phyloP scores from a whole-genome alignment of 2,113 vertebrate genomes.

The Brachirus orientalis region DNA sequence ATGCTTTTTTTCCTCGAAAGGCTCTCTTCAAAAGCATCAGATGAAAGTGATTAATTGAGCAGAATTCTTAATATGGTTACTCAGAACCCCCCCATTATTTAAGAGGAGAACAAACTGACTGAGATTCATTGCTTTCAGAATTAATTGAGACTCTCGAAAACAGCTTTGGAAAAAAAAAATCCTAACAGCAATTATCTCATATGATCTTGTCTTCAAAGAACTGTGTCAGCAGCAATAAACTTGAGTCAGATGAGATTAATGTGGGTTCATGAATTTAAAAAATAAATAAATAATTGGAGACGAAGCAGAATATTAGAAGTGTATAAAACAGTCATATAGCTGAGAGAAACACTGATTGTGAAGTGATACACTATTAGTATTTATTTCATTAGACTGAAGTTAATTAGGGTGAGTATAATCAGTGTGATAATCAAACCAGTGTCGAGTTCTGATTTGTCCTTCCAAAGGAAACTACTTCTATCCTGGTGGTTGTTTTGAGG shows the following conservation, averaged over 20 bases:
- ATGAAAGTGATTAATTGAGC: conserved; percentile 52
- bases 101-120: conserved; percentile 13
- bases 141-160: conserved; percentile 2
- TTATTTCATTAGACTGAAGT: conserved; percentile 58
- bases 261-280: neutral
- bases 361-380: neutral
- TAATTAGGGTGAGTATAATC: conserved; percentile 72
- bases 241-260: neutral
- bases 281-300: conserved; percentile 3
- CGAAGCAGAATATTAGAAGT: conserved; percentile 5
- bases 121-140: neutral
- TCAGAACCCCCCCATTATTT: conserved; percentile 44
- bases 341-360: conserved; percentile 32
- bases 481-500: conserved; percentile 49
- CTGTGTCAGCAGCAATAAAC: neutral
- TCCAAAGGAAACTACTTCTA: conserved; percentile 60
- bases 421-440: conserved; percentile 66
- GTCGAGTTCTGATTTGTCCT: conserved; percentile 55
- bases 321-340: conserved; percentile 8
- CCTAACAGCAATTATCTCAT: conserved; percentile 1
- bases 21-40: conserved; percentile 64
- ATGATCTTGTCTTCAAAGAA: conserved; percentile 9
- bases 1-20: conserved; percentile 50
- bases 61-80: conserved; percentile 37
- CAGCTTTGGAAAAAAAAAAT: neutral